Base-by-base conservation (phyloP, 37 sponge, comb jelly and placozoan species). In the Eunapius fragilis region DNA sequence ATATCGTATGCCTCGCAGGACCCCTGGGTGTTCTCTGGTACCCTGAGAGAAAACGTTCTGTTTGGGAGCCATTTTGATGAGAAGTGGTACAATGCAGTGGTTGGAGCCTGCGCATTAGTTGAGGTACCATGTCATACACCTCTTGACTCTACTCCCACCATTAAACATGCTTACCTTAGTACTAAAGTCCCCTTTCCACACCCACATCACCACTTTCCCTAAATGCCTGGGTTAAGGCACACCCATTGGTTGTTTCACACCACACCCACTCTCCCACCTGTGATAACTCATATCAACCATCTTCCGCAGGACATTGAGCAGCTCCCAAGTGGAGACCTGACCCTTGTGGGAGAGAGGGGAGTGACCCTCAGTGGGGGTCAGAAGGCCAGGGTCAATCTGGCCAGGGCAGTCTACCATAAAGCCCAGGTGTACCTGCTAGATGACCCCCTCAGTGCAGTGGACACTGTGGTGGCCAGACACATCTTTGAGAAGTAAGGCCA, bases 341-440 rank as follows among this genome's bases (percentile, higher is more conserved):
- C 98, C 22, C 78, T 87, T 37, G 92, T 95, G 4, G 98, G 98
- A 26, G 96, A 92, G 84, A 91, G 93, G 70, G 98, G 98, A 50
- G 91, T 95, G 28, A 95, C 93, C 25, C 83, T 95, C 48, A 97
- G 96, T 93, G 98, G 98, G 3, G 98, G 98, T 14, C 98, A 97
- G 86, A 95, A 95, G 89, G 92, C 96, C 7, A 88, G 98, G 71
- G 91, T 97, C 24, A 90, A 87, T 73, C 88, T 97, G 50, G 98
- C 98, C 19, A 87, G 96, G 74, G 91, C 93, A 27, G 80, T 92
- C 45, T 95, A 95, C 74, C 84, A 72, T 38, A 31, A 90, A 12
- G 91, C 91, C 32, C 93, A 92, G 50, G 80, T 95, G 69, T 90
- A 88, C 79, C 84, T 95, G 25, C 80, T 95, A 71, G 96, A 95